These are phyloP conservation scores for Amblyjoppa proteus DNA, from an alignment of 2,888 invertebrate species.

Conservation along the genomic window DNA sequence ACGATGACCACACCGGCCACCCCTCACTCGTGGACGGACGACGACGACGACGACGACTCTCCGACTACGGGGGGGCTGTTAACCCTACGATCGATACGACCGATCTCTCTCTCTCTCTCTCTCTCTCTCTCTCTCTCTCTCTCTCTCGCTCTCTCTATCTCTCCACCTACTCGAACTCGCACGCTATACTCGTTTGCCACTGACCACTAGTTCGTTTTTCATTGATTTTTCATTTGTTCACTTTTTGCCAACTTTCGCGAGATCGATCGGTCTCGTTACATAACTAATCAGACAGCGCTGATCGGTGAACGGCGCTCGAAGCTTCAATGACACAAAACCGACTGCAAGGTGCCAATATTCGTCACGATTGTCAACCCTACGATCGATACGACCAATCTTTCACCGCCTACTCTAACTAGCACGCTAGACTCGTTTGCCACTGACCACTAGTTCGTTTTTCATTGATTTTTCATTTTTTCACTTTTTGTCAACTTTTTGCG, in stretches of 20 bases:
- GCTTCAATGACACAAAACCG: neutral
- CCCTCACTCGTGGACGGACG: conserved; percentile 21
- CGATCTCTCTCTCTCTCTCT: conserved; percentile 14
- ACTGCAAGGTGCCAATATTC: neutral
- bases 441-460: conserved; percentile 1
- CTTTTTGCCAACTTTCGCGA: neutral
- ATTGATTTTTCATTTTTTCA: conserved; percentile 12
- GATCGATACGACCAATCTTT: too few relatives aligned
- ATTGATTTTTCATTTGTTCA: conserved; percentile 13
- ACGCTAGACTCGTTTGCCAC: conserved; percentile 22
- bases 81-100: conserved; percentile 62
- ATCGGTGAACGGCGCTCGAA: neutral
- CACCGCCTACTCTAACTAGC: conserved; percentile 9
- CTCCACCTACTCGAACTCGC: conserved; percentile 10
- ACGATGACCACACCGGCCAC: conserved; percentile 11
- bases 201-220: conserved; percentile 1
- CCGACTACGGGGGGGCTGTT: conserved; percentile 56
- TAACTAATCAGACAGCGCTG: neutral
- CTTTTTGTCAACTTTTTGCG: neutral
- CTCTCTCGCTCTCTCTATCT: too few relatives aligned
- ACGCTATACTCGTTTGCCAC: conserved; percentile 21
- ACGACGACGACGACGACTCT: conserved; percentile 54
- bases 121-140: too few relatives aligned
- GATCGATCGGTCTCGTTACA: conserved; percentile 28
- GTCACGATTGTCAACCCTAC: neutral